Evolutionary conservation across 2,113 vertebrate genomes (phyloP).

Genomic region (Scartelaos histophorus): DNA sequence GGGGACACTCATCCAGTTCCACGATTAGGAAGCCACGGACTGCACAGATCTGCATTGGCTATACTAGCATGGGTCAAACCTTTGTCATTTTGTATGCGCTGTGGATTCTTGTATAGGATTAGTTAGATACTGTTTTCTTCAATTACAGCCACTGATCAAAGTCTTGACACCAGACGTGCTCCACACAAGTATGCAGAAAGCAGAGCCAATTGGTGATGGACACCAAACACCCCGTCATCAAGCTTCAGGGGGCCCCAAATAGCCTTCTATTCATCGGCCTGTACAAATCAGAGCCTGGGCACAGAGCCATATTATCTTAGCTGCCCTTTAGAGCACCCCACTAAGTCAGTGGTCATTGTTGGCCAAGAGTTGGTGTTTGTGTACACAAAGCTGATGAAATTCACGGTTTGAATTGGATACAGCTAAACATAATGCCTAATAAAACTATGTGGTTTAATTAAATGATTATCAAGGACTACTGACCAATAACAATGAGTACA

Average conservation of each 20-base stretch:
- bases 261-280: conserved; percentile 71
- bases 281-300: conserved; percentile 66
- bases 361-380: conserved; percentile 60
- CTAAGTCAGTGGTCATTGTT: conserved; percentile 63
- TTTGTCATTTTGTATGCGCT: conserved; percentile 18
- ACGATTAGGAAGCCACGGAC: neutral
- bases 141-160: conserved; percentile 65
- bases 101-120: conserved; percentile 35
- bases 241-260: conserved; percentile 62
- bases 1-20: neutral
- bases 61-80: neutral
- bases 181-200: conserved; percentile 67
- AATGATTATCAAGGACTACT: neutral
- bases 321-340: conserved; percentile 71
- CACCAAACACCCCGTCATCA: conserved; percentile 69
- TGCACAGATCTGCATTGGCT: neutral
- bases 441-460: conserved; percentile 1
- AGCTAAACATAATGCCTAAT: conserved; percentile 12
- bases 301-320: conserved; percentile 70
- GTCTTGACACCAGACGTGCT: conserved; percentile 70
- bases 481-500: neutral
- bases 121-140: conserved; percentile 35
- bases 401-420: conserved; percentile 39
- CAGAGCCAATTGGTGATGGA: conserved; percentile 71
- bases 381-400: conserved; percentile 53